Percentiles rank a stretch among this genome's conserved stretches.
These are phyloP conservation scores for Macropis europaea DNA, from an alignment of 2,888 invertebrate genomes.

Conservation along the genomic window DNA sequence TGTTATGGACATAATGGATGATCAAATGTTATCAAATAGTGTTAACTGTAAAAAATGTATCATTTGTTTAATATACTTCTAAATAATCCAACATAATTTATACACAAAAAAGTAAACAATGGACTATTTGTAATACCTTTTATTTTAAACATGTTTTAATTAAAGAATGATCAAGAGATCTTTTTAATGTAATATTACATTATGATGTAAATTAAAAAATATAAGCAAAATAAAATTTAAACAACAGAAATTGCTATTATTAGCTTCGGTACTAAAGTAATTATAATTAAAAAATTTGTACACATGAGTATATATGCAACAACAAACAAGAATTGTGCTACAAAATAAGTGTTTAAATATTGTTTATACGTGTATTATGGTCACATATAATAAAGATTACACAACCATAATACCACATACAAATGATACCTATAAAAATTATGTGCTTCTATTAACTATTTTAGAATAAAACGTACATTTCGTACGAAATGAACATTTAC, in stretches of 20 bases:
- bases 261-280: background rate
- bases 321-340: background rate
- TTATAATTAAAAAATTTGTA: background rate
- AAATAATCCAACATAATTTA: background rate
- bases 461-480: background rate
- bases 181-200: background rate
- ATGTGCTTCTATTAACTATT: background rate
- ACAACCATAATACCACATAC: background rate
- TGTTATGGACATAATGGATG: background rate
- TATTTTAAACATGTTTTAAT: background rate
- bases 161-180: background rate
- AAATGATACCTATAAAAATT: background rate
- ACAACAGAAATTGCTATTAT: background rate
- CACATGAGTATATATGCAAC: background rate
- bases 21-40: background rate
- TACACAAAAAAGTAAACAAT: background rate
- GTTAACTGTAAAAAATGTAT: background rate
- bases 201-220: background rate
- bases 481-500: background rate
- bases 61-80: background rate
- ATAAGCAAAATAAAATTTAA: background rate
- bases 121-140: background rate
- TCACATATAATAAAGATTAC: conserved; percentile 4
- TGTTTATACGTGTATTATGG: background rate
- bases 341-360: background rate